Conservation (phyloP, 2,113 vertebrate species). For the Labrus mixtus region DNA sequence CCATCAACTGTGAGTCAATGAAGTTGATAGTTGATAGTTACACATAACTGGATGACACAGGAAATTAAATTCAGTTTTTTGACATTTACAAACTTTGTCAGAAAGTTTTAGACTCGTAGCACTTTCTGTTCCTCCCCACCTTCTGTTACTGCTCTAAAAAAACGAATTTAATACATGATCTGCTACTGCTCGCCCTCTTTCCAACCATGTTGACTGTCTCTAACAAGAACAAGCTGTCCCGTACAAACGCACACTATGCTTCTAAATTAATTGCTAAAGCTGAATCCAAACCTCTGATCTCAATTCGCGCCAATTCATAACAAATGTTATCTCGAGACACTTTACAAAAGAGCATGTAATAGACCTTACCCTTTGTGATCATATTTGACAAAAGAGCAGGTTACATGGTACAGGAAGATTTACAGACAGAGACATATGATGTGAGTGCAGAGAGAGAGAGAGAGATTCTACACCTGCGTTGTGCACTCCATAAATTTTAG, state of each 20-base stretch:
- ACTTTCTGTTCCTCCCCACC: background rate
- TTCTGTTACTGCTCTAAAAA: background rate
- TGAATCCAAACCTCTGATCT: background rate
- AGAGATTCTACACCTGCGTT: too few species aligned
- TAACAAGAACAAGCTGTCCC: background rate
- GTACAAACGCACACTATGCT: background rate
- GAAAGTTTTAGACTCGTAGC: background rate
- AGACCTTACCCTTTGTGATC: too few species aligned
- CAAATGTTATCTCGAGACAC: too few species aligned
- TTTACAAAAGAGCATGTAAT: too few species aligned
- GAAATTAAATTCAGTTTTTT: background rate
- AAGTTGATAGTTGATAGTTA: too few species aligned
- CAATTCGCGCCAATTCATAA: too few species aligned
- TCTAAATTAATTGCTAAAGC: background rate
- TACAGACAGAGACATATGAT: too few species aligned
- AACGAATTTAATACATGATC: background rate
- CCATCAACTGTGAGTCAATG: too few species aligned
- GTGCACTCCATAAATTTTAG: too few species aligned
- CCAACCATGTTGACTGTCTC: background rate
- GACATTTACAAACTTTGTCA: background rate
- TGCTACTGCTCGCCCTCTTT: background rate
- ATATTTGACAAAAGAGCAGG: too few species aligned
- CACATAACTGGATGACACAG: background rate
- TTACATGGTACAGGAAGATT: too few species aligned
- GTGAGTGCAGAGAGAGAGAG: too few species aligned